Base-by-base conservation (phyloP, 2,888 invertebrate genomes). In the Microctonus hyperodae region DNA sequence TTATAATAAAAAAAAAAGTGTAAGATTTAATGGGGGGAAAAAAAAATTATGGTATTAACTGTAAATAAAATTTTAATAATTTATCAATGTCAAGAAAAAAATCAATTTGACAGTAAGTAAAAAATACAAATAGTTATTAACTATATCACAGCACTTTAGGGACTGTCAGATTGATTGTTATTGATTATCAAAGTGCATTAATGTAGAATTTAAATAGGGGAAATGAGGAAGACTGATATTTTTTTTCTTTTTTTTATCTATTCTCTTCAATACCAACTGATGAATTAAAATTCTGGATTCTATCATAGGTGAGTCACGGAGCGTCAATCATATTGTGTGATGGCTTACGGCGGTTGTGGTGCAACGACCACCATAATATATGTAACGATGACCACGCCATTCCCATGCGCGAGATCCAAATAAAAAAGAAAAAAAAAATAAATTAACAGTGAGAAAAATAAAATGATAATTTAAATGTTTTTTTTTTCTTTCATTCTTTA, bases 291-390 rank as follows among this genome's bases (percentile, higher is more conserved):
- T 44, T 40, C n/a, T 44, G 28, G 25, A 3, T 3, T 25, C 25
- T 40, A 44, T 40, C n/a, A 25, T 25, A 48, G 59, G 16, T 44
- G 16, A 59, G 59, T 59, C 37, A 59, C 64, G 68, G 65, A 67
- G 55, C 37, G 63, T 67, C 69, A 65, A 70, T 69, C 64, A 66
- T 67, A 55, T 48, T 44, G 44, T 44, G 16, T 44, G 64, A 58
- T 65, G 57, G 65, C 70, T 69, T 60, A 53, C 23, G 71, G 71
- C 71, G 57, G 40, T 71, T 67, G 16, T 67, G 68, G 71, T 70
- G 70, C 70, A 71, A 70, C 57, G 60, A 56, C 33, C 59, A 64
- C 62, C 28, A 64, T 62, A 61, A 53, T 51, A 61, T 57, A 58
- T 55, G 25, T 22, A 44, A 44, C 44, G 59, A 59, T 59, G 59